Base-by-base conservation (phyloP, 2,888 invertebrate species). In the Leptinotarsa tumamoca region DNA sequence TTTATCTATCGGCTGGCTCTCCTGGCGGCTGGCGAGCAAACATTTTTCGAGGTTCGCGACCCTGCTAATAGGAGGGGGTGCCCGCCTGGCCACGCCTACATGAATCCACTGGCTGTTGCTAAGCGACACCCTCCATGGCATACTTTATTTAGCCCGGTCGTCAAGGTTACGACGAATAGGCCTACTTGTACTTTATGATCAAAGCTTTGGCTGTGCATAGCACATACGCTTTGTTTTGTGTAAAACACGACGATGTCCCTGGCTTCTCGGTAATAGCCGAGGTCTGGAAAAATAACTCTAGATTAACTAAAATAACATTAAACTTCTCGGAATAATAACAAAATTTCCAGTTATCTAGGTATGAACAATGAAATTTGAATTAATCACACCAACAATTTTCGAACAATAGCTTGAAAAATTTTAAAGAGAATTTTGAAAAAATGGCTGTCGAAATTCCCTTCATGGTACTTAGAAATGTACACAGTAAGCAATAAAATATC, bases 41-140 rank as follows among this genome's bases (percentile, higher is more conserved):
- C 71, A 58, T 58, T 73, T 67, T 49, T 50, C 67, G 58, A 73
- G 80, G 81, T 81, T 79, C 76, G 75, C 74, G 71, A 72, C 81
- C 76, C 75, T 74, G 75, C 81, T 81, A 72, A 74, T 78, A 78
- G 77, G 80, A 80, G 78, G 80, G 81, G 80, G 78, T 80, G 78
- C 77, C 76, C 61, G 67, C 56, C 54, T 68, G 73, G 78, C 80
- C 81, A 80, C 83, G 82, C 83, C 83, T 76, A 81, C 83, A 73
- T 71, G 70, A 78, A 80, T 80, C 82, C 81, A 82, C 82, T 82
- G 83, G 82, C 79, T 83, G 83, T 83, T 83, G 83, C 83, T 83
- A 83, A 80, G 83, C 82, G 81, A 83, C 83, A 83, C 83, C 82
- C 83, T 83, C 81, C 79, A 82, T 81, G 82, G 80, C 81, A 80